These are phyloP conservation scores for Cantharis rufa DNA, from an alignment of 2,888 invertebrate genomes.

Conservation along the genomic window DNA sequence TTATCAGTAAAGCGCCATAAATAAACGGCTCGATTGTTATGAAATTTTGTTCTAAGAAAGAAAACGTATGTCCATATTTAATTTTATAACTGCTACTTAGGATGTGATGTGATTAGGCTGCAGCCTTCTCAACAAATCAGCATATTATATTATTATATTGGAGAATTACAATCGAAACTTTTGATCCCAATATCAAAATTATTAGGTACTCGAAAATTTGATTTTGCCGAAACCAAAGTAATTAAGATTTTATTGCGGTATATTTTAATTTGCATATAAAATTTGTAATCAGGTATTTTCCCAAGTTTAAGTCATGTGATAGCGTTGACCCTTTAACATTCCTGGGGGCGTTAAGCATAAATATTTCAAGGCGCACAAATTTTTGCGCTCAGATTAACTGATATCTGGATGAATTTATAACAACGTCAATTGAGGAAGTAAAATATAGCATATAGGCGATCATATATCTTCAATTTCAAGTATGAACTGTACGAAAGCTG, in stretches of 20 bases:
- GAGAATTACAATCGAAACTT: neutral
- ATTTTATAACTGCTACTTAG: neutral
- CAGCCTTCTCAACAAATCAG: neutral
- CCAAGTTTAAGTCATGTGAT: conserved; percentile 32
- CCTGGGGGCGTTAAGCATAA: conserved; percentile 24
- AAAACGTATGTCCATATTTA: neutral
- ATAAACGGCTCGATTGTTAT: conserved; percentile 2
- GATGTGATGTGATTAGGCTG: neutral
- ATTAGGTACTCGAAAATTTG: neutral
- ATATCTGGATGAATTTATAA: conserved; percentile 22
- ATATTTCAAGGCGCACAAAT: conserved; percentile 26
- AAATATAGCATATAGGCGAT: neutral
- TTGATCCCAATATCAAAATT: neutral
- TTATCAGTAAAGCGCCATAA: conserved; percentile 8
- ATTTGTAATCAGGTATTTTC: neutral
- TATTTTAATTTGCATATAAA: neutral
- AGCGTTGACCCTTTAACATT: conserved; percentile 34
- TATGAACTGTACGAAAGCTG: neutral
- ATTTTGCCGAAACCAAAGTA: neutral
- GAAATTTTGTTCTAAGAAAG: conserved; percentile 21
- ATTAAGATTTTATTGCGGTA: neutral
- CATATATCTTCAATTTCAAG: neutral
- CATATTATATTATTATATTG: too few species aligned
- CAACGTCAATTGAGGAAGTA: conserved; percentile 5
- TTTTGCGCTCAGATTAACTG: conserved; percentile 23